Evolutionary conservation across 2,113 vertebrate genomes (phyloP), one percentile per base, ranked within the genome.

Genomic region (Cottus gobio): DNA sequence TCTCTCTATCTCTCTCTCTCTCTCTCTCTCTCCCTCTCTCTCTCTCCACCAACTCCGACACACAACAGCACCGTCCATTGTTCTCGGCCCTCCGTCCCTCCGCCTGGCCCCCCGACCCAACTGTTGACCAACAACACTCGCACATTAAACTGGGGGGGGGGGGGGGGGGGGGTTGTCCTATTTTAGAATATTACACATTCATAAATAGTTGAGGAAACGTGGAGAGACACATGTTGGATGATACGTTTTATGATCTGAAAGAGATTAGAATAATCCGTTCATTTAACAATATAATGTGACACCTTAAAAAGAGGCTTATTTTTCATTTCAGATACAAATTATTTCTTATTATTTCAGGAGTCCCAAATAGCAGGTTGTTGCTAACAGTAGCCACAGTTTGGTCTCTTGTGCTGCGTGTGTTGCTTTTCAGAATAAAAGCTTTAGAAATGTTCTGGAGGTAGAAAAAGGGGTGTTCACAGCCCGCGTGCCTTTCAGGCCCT

Each of bases 21-120:
- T 67, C 85, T 62, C 67, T 61, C 75, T 48, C 77, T 66, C 66
- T 39, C 34, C 4, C 31, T 66, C 79, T 71, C 85, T 60, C 73
- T 57, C 77, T 39, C 85, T 86, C 84, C 77, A 67, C 85, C 77
- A 63, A 87, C 87, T 85, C 79, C 84, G 71, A 81, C 89, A 48
- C 31, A 89, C 93, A 97, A 97, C 96, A 98, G 96, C 96, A 95
- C 93, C 87, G 91, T 85, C 90, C 96, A 96, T 98, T 99, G 97
- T 98, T 97, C 96, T 91, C n/a, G 11, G 58, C 3, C 26, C 26
- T n/a, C 95, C 95, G n/a, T 93, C 87, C 81, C 84, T 71, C 77
- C 39, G 75, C 83, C 75, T 79, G 88, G 83, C 87, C 89, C 91
- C 92, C 88, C 88, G 85, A 92, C 88, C 92, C 91, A 92, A 93